A percentile compares a stretch with the other conserved stretches of the same genome.
phyloP scores from a whole-genome alignment of 1,140 invertebrate genomes.

The Bombus polaris region DNA sequence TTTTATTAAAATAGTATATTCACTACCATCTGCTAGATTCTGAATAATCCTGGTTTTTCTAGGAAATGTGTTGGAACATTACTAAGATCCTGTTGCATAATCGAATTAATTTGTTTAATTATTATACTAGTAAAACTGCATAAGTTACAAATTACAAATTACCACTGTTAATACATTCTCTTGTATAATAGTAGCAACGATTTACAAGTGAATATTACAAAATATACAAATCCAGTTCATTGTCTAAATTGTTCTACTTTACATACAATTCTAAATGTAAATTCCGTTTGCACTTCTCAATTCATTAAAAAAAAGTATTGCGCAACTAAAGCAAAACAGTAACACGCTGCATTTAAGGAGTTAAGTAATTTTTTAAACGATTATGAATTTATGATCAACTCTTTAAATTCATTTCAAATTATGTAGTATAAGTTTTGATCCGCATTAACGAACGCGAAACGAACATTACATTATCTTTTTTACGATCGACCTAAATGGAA shows the following conservation, averaged over 20 bases:
- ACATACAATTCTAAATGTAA: neutral
- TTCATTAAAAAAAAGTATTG: neutral
- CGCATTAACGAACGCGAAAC: neutral
- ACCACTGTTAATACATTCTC: neutral
- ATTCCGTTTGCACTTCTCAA: neutral
- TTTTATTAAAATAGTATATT: neutral
- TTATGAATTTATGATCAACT: neutral
- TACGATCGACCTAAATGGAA: neutral
- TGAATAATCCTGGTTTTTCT: neutral
- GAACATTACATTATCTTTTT: neutral
- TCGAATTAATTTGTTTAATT: neutral
- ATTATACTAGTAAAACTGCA: neutral
- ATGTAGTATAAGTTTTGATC: neutral
- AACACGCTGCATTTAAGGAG: too few species aligned
- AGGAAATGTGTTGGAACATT: too few species aligned
- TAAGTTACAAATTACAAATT: neutral
- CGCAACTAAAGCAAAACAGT: too few species aligned
- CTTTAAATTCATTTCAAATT: neutral
- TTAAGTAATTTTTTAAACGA: too few species aligned
- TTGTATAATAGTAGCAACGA: neutral
- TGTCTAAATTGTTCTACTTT: neutral
- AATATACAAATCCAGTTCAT: neutral
- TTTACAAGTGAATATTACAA: neutral
- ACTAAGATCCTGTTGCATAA: neutral
- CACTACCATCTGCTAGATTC: neutral